Evolutionary conservation across 2,113 vertebrate genomes (phyloP).

Genomic region (Daphoenositta chrysoptera): DNA sequence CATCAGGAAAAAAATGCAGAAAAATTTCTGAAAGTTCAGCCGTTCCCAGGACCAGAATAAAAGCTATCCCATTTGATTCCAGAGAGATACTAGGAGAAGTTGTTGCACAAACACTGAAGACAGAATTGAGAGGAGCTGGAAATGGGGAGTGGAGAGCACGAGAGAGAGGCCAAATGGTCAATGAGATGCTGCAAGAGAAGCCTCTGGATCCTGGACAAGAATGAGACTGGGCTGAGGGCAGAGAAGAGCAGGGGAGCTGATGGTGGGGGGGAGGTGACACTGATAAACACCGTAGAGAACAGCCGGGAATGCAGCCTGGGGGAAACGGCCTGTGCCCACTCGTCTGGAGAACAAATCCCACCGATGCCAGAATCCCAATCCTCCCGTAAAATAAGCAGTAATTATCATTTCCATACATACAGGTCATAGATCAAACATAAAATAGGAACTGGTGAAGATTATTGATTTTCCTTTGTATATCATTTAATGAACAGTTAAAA

Average conservation of each 20-base stretch:
- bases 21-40: background rate
- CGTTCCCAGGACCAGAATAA: background rate
- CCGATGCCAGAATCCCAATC: background rate
- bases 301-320: background rate
- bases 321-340: background rate
- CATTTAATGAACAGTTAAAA: background rate
- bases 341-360: background rate
- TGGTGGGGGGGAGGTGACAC: background rate
- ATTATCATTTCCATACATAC: background rate
- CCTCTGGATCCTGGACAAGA: background rate
- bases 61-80: background rate
- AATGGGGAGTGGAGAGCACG: background rate
- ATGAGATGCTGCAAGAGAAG: background rate
- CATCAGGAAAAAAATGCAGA: background rate
- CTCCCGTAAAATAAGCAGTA: background rate
- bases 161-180: background rate
- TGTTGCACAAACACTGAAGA: background rate
- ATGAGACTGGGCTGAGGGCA: background rate
- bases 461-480: background rate
- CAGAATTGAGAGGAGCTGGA: background rate
- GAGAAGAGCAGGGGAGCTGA: background rate
- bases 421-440: background rate
- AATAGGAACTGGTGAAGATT: background rate
- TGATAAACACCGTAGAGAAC: fast-evolving
- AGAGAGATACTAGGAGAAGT: background rate